phyloP scores from a whole-genome alignment of 2,797 vertebrate species.

The Pantherophis vulpinus region DNA sequence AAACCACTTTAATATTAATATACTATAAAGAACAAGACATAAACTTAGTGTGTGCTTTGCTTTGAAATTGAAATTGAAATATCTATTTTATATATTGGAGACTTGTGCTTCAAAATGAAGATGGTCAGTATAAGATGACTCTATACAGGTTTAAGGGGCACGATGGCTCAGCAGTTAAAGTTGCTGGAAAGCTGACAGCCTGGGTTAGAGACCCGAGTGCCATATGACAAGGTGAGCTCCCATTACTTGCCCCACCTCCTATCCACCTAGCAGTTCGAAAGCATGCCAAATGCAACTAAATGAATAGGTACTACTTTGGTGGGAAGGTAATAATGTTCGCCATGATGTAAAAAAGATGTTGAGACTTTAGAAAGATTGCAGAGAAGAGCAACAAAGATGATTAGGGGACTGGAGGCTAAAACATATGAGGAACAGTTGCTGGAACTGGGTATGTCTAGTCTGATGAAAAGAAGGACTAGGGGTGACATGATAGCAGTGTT shows the following conservation, averaged over 20 bases:
- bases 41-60: neutral
- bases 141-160: constrained; percentile 4
- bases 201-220: neutral
- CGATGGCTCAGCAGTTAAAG: neutral
- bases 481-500: no score
- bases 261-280: neutral
- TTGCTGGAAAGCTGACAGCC: neutral
- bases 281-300: neutral
- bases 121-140: neutral
- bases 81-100: neutral
- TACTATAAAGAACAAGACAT: neutral
- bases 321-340: neutral
- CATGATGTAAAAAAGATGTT: no score
- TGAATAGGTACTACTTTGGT: neutral
- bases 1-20: neutral
- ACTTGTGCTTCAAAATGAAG: neutral
- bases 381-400: no score
- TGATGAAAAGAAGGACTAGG: no score
- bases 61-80: neutral
- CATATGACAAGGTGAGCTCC: neutral
- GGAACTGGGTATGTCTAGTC: no score
- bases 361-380: no score
- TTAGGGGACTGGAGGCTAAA: no score
- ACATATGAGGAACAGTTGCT: no score
- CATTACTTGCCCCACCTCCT: neutral